Evolutionary conservation across 2,113 vertebrate genomes (phyloP), one percentile per base, ranked within the genome.

Genomic region (Narcine bancroftii): DNA sequence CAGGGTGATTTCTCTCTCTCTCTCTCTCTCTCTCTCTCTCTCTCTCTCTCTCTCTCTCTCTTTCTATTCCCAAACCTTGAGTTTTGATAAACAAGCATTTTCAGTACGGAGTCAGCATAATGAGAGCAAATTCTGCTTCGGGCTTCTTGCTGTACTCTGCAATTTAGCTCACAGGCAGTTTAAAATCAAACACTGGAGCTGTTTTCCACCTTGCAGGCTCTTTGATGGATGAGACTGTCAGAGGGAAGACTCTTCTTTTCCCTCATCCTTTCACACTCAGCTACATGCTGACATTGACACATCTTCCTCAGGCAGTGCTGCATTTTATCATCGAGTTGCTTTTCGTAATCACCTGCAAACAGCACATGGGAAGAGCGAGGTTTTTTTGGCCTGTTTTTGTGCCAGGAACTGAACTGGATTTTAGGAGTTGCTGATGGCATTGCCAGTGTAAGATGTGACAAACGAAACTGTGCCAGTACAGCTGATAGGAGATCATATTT

Each of bases 221-320:
- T 81, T 56, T 92, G 92, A 92, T 92, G 75, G 92, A 93, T 92
- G 92, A 83, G 76, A 21, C 76, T 93, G 89, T 93, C 92, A 92
- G 36, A 93, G 76, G 65, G 53, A 83, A 92, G 63, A 39, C 91
- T 92, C 69, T 83, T 63, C 75, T 66, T 92, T 81, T 45, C 89
- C 76, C 42, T 75, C 75, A 92, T 75, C 36, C 89, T 92, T 92
- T 93, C 92, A 77, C 91, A 66, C 19, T 39, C 42, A 36, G 42
- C 76, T 92, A 39, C 42, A 42, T 36, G 73, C 47, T 65, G 92
- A 92, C 92, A 92, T 47, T 72, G 91, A 93, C 47, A 29, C 91
- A 93, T 93, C 89, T 72, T 79, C 89, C 91, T 26, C 21, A 66
- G 81, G 89, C 73, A 56, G 50, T 15, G 71, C 76, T 85, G 60